A percentile compares a stretch with the other conserved stretches of the same genome.
These are phyloP conservation scores for Euleptes europaea DNA, from an alignment of 2,113 vertebrate species.

Conservation along the genomic window DNA sequence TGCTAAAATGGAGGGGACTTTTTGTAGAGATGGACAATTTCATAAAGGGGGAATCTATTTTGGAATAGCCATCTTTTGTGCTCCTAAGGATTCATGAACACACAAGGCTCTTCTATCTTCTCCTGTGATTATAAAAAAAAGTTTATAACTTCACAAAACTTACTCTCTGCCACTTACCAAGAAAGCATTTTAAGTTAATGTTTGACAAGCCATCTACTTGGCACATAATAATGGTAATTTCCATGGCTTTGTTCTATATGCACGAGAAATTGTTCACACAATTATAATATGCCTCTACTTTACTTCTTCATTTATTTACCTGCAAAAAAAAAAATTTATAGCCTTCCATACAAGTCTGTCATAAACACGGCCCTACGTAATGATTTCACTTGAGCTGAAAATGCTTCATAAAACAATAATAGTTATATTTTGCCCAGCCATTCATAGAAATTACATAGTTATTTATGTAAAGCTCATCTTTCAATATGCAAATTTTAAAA, in stretches of 20 bases:
- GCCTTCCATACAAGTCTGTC: neutral
- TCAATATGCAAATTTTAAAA: constrained; percentile 39
- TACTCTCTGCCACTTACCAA: neutral
- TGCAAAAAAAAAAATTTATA: neutral
- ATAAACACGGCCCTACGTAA: constrained; percentile 19
- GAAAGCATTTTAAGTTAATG: neutral
- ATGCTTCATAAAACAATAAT: constrained; percentile 25
- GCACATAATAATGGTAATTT: neutral
- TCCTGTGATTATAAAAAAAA: neutral
- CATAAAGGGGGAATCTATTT: neutral
- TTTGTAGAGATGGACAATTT: neutral
- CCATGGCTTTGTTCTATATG: neutral
- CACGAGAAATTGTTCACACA: neutral
- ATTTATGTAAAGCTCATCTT: constrained; percentile 34
- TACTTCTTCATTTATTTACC: constrained; percentile 11
- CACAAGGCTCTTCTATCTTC: neutral
- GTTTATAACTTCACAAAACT: neutral
- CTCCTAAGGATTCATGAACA: neutral
- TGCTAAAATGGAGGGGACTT: neutral
- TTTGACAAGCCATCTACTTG: constrained; percentile 15
- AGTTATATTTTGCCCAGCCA: constrained; percentile 3
- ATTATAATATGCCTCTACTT: neutral
- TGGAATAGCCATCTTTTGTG: neutral
- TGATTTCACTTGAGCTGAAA: constrained; percentile 17
- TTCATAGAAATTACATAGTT: constrained; percentile 31